Evolutionary conservation across 2,797 vertebrate species (phyloP), one percentile per base, ranked within the genome.

Genomic region (Manis pentadactyla): DNA sequence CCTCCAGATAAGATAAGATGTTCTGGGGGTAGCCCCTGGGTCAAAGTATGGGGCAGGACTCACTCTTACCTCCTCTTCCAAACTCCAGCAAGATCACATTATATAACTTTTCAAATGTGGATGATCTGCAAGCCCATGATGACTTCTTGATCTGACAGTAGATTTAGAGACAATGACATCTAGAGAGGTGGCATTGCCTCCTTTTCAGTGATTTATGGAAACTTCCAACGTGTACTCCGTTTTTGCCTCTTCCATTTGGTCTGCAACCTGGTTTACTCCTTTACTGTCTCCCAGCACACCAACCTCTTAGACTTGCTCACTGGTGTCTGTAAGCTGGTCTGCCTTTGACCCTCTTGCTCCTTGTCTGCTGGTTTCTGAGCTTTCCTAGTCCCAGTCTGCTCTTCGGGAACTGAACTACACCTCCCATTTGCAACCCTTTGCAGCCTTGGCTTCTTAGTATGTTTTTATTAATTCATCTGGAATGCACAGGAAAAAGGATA

Each of bases 401-500:
- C 37, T 82, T 69, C 14, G 86, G 81, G n/a, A 46, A 75, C 39
- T 57, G 29, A 81, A n/a, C 15, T n/a, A 15, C 29, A 37, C 42
- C 57, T 95, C 34, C 37, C 10, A 13, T 93, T 69, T 87, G 19
- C 7, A 68, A 4, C 86, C 49, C 69, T 87, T 82, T 66, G 49
- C 12, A 61, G 19, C 51, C 42, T 88, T 79, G 8, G 53, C 66
- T 84, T 84, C 61, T 93, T 64, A 21, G 2, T 79, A 11, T 83
- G 39, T 73, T 71, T 83, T 91, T 93, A 61, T 49, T n/a, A 59
- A 2, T 73, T 85, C 25, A 34, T 81, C 83, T 87, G 39, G 42
- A 94, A 92, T 14, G 90, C n/a, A 64, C 39, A 94, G 83, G 66
- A 75, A 93, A 95, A 88, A 8, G 85, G 88, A 42, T 46, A 84